These are phyloP conservation scores for Meghimatium bilineatum DNA, from an alignment of 2,888 invertebrate genomes.

Conservation along the genomic window DNA sequence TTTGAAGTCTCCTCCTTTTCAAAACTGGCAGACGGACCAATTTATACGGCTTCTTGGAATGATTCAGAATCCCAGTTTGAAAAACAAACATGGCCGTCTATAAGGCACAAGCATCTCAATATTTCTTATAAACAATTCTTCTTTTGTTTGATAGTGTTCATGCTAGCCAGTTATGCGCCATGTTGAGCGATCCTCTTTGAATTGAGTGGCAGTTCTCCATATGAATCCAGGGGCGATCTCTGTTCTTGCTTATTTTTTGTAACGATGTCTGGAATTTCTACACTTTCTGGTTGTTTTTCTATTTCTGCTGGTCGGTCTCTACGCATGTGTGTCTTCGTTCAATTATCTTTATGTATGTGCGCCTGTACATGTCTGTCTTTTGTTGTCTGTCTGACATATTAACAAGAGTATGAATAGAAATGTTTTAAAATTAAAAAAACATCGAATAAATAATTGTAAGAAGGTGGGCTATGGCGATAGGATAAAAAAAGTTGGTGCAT, in stretches of 20 bases:
- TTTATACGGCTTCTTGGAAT: not conserved
- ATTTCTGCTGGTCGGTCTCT: not conserved
- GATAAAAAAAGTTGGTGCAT: too few relatives aligned
- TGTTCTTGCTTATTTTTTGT: too few relatives aligned
- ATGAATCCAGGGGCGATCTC: too few relatives aligned
- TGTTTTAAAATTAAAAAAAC: too few relatives aligned
- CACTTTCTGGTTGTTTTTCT: not conserved
- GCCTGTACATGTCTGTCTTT: not conserved
- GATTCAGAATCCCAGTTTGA: not conserved
- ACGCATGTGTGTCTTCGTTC: not conserved
- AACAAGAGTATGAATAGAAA: too few relatives aligned
- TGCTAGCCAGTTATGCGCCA: not conserved
- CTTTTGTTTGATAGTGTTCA: not conserved
- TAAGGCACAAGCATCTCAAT: not conserved
- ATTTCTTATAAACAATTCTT: not conserved
- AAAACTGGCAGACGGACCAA: constrained; percentile 18
- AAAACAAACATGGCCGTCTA: not conserved
- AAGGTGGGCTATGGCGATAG: too few relatives aligned
- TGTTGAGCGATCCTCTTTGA: not conserved
- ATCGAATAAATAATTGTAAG: too few relatives aligned
- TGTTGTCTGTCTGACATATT: too few relatives aligned
- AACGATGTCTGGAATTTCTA: too few relatives aligned
- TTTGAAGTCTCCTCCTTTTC: not conserved
- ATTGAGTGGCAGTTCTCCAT: not conserved
- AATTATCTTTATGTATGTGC: not conserved